Conservation (phyloP, 64 coral and sea anemone genomes). For the Porites australiensis region DNA sequence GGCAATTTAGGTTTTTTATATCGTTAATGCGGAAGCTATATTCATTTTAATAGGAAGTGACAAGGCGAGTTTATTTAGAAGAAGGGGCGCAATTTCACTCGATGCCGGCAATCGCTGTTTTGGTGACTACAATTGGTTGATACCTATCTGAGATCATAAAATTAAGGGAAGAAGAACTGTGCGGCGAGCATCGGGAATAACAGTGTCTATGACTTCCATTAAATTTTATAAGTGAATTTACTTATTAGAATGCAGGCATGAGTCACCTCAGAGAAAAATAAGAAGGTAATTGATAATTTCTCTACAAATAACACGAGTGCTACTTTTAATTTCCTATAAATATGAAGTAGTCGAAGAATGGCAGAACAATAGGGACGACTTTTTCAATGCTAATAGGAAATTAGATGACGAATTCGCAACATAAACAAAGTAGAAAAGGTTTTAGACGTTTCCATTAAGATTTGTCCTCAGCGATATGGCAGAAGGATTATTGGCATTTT, state of each 20-base stretch:
- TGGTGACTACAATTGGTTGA: background rate
- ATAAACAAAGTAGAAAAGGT: background rate
- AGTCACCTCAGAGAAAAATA: constrained; percentile 1
- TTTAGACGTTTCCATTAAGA: background rate
- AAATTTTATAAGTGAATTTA: constrained; percentile 62
- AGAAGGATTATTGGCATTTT: background rate
- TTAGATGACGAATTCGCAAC: constrained; percentile 4
- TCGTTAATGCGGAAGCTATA: constrained; percentile 15
- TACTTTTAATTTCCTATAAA: constrained; percentile 64
- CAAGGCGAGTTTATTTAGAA: background rate
- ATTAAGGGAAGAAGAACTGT: constrained; percentile 17
- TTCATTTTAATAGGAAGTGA: constrained; percentile 26
- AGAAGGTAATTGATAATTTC: constrained; percentile 52
- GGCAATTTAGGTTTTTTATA: constrained; percentile 6
- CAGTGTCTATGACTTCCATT: constrained; percentile 6
- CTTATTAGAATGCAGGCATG: constrained; percentile 40
- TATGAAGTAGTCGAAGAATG: constrained; percentile 11
- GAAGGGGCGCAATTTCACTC: constrained; percentile 8
- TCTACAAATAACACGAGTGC: constrained; percentile 13
- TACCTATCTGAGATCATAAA: constrained; percentile 22
- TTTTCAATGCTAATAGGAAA: constrained; percentile 33
- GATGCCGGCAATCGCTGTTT: background rate
- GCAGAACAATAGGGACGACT: constrained; percentile 38
- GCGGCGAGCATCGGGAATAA: constrained; percentile 10
- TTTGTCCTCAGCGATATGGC: too few relatives aligned